phyloP scores from a whole-genome alignment of 1,140 invertebrate species.

The Leucophenga varia region DNA sequence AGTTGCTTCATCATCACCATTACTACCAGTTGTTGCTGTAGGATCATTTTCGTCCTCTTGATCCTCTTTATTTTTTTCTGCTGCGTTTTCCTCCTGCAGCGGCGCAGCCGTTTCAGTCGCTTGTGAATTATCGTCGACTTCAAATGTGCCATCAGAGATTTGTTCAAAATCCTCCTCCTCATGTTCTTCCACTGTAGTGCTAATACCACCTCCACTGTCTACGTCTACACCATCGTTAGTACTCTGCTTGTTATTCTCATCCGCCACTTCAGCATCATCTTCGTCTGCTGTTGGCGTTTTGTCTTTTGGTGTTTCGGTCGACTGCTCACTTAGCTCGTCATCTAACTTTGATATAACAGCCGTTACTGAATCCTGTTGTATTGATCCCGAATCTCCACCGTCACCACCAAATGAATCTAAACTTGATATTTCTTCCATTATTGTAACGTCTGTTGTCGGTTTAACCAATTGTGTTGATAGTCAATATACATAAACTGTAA shows the following conservation, averaged over 20 bases:
- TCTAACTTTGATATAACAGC: conserved; percentile 34
- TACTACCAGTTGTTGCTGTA: conserved; percentile 13
- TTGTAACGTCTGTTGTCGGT: conserved; percentile 4
- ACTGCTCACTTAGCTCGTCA: conserved; percentile 35
- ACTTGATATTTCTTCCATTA: conserved; percentile 51
- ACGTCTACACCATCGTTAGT: background rate
- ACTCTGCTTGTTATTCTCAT: too few species aligned
- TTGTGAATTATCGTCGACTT: conserved; percentile 42
- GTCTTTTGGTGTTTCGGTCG: conserved; percentile 23
- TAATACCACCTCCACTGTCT: conserved; percentile 2
- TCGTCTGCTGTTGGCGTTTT: conserved; percentile 2
- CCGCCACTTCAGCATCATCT: conserved; percentile 4
- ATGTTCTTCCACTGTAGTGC: background rate
- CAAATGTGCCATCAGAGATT: conserved; percentile 45
- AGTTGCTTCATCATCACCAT: conserved; percentile 12
- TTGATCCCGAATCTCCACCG: conserved; percentile 35
- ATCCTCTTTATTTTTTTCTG: conserved; percentile 12
- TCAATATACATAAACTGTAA: conserved; percentile 44
- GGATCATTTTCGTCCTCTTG: conserved; percentile 7
- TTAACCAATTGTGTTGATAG: conserved; percentile 12
- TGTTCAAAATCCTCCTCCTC: conserved; percentile 46
- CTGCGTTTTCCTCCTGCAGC: background rate
- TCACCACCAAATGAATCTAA: conserved; percentile 39
- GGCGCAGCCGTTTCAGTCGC: conserved; percentile 17
- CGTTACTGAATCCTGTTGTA: conserved; percentile 31